A percentile compares a stretch with the other conserved stretches of the same genome.
Conservation (phyloP, 1,140 invertebrate species). For the Berghia stephanieae region DNA sequence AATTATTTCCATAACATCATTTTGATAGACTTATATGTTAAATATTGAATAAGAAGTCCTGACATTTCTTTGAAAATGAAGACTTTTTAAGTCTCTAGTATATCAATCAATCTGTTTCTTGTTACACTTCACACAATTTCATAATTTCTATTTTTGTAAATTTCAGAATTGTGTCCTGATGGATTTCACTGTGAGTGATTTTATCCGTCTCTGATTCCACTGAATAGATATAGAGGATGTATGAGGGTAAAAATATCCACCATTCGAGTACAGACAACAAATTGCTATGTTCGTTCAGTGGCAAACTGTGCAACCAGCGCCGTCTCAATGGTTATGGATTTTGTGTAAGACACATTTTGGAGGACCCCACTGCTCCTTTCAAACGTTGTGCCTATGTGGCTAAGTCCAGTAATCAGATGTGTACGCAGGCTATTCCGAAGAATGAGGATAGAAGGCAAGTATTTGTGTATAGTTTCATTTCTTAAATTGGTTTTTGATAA, state of each 20-base stretch:
- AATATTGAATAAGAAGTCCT: too few species aligned
- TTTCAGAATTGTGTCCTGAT: too few species aligned
- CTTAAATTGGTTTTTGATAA: background rate
- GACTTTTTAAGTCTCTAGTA: too few species aligned
- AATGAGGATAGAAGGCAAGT: conserved; percentile 68
- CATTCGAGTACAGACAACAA: conserved; percentile 69
- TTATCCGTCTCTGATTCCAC: too few species aligned
- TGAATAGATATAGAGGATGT: too few species aligned
- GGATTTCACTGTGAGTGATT: too few species aligned
- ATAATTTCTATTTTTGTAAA: too few species aligned
- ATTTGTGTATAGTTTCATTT: conserved; percentile 11
- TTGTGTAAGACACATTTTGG: conserved; percentile 69
- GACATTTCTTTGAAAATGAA: too few species aligned
- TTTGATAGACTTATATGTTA: too few species aligned
- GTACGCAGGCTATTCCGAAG: conserved; percentile 68
- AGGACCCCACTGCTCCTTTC: conserved; percentile 66
- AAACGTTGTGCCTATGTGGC: conserved; percentile 67
- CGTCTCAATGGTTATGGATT: conserved; percentile 70
- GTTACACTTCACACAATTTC: too few species aligned
- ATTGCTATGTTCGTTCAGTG: conserved; percentile 69
- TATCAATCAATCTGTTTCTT: too few species aligned
- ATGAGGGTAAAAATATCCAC: conserved; percentile 71
- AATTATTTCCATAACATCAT: too few species aligned
- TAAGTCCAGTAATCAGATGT: conserved; percentile 67
- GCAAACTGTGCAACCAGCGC: conserved; percentile 69